A percentile compares a stretch with the other conserved stretches of the same genome.
phyloP scores from a whole-genome alignment of 2,113 vertebrate species.

The Leucopsar rothschildi region DNA sequence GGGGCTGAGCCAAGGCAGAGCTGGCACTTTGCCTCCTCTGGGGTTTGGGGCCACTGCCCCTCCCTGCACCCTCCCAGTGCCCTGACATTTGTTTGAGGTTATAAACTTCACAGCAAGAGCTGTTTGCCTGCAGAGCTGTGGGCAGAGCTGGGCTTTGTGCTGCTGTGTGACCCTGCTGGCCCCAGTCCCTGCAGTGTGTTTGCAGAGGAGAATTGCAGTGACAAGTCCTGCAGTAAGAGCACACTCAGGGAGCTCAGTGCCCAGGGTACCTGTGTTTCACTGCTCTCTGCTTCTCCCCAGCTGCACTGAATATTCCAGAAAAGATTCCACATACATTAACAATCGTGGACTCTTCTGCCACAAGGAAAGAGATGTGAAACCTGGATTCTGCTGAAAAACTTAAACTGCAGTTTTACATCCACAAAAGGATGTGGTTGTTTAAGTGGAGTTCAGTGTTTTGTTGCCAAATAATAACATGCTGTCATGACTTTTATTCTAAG shows the following conservation, averaged over 20 bases:
- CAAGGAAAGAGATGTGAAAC: background rate
- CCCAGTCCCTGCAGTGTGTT: background rate
- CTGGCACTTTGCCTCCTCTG: rapidly evolving
- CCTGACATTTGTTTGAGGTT: background rate
- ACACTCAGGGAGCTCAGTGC: background rate
- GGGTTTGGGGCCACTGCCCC: too few species aligned
- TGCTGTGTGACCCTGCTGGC: background rate
- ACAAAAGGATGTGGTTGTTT: background rate
- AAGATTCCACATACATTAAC: background rate
- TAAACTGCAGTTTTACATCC: background rate
- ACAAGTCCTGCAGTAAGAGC: background rate
- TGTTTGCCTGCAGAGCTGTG: background rate
- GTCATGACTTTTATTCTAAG: background rate
- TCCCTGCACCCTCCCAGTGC: background rate
- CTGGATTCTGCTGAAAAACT: background rate
- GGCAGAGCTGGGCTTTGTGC: background rate
- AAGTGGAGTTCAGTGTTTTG: background rate
- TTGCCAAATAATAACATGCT: background rate
- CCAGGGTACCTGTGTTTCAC: background rate
- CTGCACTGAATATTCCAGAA: background rate
- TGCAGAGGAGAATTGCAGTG: background rate
- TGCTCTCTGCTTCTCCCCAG: background rate
- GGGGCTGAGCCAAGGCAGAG: background rate
- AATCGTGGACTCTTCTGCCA: background rate
- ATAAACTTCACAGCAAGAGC: background rate